Evolutionary conservation across 2,113 vertebrate genomes (phyloP).

Genomic region (Mobula hypostoma): DNA sequence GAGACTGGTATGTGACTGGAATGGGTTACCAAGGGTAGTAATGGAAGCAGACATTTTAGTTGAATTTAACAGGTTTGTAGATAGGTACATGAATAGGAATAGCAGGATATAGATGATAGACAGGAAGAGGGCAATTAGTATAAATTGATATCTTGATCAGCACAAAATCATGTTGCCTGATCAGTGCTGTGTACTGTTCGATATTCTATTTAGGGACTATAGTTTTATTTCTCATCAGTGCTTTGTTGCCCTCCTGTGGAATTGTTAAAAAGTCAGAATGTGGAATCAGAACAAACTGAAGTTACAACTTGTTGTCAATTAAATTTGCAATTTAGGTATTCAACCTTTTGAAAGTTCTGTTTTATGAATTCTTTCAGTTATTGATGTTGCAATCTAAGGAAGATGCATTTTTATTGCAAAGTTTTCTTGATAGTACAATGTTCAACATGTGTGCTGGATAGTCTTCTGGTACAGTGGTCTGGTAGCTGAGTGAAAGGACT

Average conservation of each 20-base stretch:
- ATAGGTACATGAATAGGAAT: no score
- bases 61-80: no score
- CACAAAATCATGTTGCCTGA: no score
- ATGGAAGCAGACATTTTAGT: no score
- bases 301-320: no score
- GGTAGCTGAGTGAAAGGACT: neutral
- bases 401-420: neutral
- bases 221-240: neutral
- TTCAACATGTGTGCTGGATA: neutral
- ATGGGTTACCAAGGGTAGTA: no score
- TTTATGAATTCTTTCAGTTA: neutral
- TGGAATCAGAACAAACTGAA: neutral
- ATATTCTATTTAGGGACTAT: no score
- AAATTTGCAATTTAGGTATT: neutral
- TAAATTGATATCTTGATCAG: no score
- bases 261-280: neutral
- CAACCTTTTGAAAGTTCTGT: neutral
- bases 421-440: neutral
- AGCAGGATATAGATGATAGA: no score
- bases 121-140: no score
- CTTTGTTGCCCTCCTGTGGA: slow-evolving; percentile 1
- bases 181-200: no score
- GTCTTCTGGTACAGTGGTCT: neutral
- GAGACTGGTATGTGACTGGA: no score
- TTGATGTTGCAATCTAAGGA: neutral